Base-by-base conservation (phyloP, 2,113 vertebrate genomes). In the Podocnemis expansa region DNA sequence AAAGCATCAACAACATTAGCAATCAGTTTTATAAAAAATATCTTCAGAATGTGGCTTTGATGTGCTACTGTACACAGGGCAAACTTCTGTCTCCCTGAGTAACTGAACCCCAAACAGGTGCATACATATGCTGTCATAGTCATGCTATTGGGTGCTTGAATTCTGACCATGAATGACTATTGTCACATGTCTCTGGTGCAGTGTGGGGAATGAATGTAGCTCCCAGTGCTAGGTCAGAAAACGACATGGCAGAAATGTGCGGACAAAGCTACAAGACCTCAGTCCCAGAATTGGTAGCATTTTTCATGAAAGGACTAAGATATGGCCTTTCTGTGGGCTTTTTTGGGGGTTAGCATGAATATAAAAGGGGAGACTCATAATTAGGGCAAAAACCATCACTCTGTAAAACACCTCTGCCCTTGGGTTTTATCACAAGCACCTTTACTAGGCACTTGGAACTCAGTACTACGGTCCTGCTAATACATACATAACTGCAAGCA, bases 1-100 rank as follows among this genome's bases (percentile, higher is more conserved):
- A 97, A 96, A 90, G 51, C 16, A 5, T 94, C 88, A 91, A 97
- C 16, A 94, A 79, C 29, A 95, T 78, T 85, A 41, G 12, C 5
- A 45, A 2, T 25, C 27, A 49, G 17, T 67, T n/a, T 51, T 12
- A 24, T 67, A 45, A 4, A 19, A 0, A 31, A 24, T 45, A 80
- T 67, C 67, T 80, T 60, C 56, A 81, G 27, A 0, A 19, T 21
- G 6, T 4, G 47, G 14, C 45, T 5, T 2, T n/a, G 47, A 75
- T 60, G 22, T 21, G 12, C 43, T 13, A 80, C n/a, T 49, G 21
- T 51, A 81, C 22, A 24, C 45, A 58, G 34, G 19, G 67, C 17
- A 12, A 56, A 17, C 8, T 47, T 38, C n/a, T 41, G 24, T 12
- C 52, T 19, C 25, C 49, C 34, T 31, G 45, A 25, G 70, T 82